phyloP scores from a whole-genome alignment of 2,888 invertebrate species.

The Aleiodes testaceus region DNA sequence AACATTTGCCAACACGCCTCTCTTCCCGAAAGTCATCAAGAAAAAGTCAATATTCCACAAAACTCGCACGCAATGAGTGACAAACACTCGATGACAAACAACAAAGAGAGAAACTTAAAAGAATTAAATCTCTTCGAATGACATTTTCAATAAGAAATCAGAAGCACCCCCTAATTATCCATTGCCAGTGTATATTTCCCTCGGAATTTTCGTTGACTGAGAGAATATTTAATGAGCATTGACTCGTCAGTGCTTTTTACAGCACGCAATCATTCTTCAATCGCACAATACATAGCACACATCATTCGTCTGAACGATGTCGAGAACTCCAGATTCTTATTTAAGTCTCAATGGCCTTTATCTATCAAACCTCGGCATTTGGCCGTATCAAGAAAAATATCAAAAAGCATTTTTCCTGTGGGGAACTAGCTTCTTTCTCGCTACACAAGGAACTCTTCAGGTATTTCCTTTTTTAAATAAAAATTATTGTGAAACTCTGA shows the following conservation, averaged over 20 bases:
- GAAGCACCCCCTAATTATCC: constrained; percentile 1
- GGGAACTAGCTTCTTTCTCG: constrained; percentile 48
- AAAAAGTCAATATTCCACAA: neutral
- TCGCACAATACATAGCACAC: constrained; percentile 25
- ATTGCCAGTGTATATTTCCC: neutral
- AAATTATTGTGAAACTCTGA: too few species aligned
- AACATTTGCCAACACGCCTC: too few species aligned
- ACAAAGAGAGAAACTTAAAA: too few species aligned
- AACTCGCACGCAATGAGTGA: neutral
- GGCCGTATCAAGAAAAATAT: constrained; percentile 55
- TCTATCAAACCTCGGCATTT: constrained; percentile 52
- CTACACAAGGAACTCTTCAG: constrained; percentile 53
- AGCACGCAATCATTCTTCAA: constrained; percentile 2
- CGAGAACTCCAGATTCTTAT: constrained; percentile 34
- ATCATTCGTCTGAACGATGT: constrained; percentile 39
- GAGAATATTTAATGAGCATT: constrained; percentile 6
- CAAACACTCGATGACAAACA: too few species aligned
- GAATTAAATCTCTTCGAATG: too few species aligned
- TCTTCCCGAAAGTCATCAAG: too few species aligned
- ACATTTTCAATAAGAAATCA: neutral
- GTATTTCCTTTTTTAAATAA: constrained; percentile 28
- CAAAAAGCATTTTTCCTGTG: constrained; percentile 46
- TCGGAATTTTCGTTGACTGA: neutral
- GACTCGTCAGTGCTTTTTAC: neutral
- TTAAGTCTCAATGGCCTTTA: constrained; percentile 46